A percentile compares a stretch with the other conserved stretches of the same genome.
Conservation (phyloP, 2,797 vertebrate genomes). For the Rhinoraja longicauda region DNA sequence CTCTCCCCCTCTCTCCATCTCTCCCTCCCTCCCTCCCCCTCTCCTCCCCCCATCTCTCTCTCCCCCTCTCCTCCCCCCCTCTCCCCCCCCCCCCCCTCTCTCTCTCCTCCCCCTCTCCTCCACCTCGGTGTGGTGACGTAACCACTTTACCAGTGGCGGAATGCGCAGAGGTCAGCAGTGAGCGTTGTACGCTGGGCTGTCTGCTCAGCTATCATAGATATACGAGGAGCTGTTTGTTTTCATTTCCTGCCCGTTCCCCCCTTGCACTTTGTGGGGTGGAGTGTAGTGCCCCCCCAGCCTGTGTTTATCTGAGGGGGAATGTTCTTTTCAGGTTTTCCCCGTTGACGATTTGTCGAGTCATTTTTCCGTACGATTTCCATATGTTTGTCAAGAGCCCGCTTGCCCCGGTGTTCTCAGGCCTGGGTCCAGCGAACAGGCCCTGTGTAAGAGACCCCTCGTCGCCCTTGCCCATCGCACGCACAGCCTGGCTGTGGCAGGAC, state of each 20-base stretch:
- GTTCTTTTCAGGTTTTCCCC: neutral
- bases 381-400: neutral
- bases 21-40: no score
- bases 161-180: neutral
- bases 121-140: no score
- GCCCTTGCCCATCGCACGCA: neutral
- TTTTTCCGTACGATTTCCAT: neutral
- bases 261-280: neutral
- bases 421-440: neutral
- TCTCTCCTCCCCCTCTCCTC: neutral
- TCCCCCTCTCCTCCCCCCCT: no score
- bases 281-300: neutral
- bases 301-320: neutral
- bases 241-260: neutral
- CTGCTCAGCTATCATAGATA: neutral
- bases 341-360: neutral
- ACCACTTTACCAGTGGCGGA: neutral
- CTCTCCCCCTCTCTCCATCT: no score
- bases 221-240: neutral
- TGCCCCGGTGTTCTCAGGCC: neutral
- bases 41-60: no score
- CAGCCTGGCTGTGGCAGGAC: neutral
- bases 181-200: neutral
- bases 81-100: no score
- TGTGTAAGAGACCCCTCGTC: neutral